Base-by-base conservation (phyloP, 2,797 vertebrate species). In the Microctenopoma lineatum region DNA sequence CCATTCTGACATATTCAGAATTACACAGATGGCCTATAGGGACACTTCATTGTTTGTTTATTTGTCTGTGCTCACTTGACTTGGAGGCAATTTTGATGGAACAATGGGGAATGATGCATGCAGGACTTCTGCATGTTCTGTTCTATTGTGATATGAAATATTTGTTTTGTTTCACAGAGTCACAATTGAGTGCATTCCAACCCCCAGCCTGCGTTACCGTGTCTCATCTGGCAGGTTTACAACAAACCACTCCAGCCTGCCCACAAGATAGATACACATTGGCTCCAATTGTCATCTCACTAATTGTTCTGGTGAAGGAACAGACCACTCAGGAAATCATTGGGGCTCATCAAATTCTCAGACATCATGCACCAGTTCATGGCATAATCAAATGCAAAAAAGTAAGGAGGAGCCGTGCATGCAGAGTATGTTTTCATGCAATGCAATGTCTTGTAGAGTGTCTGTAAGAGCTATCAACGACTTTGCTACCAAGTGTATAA, bases 121-220 rank as follows among this genome's bases (percentile, higher is more conserved):
- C 48, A 32, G 21, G 7, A 26, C 16, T 21, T 7, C 39, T n/a
- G n/a, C 9, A 13, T 48, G 46, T 61, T 58, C 42, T 42, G 34
- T 47, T 67, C 21, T 25, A 3, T 2, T 12, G 16, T 58, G 53
- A 60, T 39, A 15, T 60, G 25, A 60, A 52, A 44, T 29, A 64
- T 58, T 32, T 63, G 29, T 63, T 53, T 67, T 61, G 38, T 52
- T 46, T 64, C 26, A 62, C 11, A 34, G 13, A 32, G 4, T 73
- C 46, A 60, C 51, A 48, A 29, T 8, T 46, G 46, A 65, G 11
- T 25, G 34, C 18, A 4, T 18, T 56, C 4, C 1, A 21, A 18
- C 12, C 42, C 27, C 4, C 4, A 53, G n/a, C 14, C 9, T 14
- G 9, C 16, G 1, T 29, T 58, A 16, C 34, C 21, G 14, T 18